Base-by-base conservation (phyloP, 53 echinoderm and acorn worm genomes). In the Echinarachnius parma region DNA sequence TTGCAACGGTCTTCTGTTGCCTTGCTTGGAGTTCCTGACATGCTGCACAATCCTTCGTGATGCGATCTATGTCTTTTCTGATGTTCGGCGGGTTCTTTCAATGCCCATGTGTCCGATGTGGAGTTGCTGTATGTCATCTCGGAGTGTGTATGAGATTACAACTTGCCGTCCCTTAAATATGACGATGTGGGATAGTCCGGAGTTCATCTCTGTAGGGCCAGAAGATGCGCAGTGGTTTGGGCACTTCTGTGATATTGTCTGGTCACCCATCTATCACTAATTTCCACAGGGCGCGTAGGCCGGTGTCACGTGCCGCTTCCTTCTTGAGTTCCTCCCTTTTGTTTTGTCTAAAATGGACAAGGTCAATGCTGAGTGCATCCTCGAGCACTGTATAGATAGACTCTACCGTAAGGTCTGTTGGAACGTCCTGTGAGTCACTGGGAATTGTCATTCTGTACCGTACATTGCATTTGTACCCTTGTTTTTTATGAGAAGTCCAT, bases 11-110 rank as follows among this genome's bases (percentile, higher is more conserved):
- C n/a, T 54, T 54, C 25, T 54, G 54, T 19, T 21, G 54, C 2
- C 54, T 54, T 21, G 54, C 54, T 8, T 54, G 25, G 54, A 20
- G 25, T 54, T 54, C 23, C 23, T 81, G 61, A 46, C 66, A 86
- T 31, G 48, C 42, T 28, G 27, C 48, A 34, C 64, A 78, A 2
- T 48, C 14, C 33, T 62, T 50, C 31, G 49, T 35, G 24, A 63
- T 22, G 15, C 48, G 9, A 15, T 81, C 77, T 13, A 32, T 61
- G 32, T 26, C 61, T 16, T 24, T 54, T 5, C n/a, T 19, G 55
- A 19, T 21, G 5, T 9, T 18, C n/a, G 20, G 20, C 79, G 5
- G 8, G 55, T 54, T 16, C 8, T 19, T 16, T 54, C 55, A 9
- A 54, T 54, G 20, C 55, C 55, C 55, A 54, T 54, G 8, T 54